phyloP scores from a whole-genome alignment of 1,140 invertebrate genomes.

The Ips nitidus region DNA sequence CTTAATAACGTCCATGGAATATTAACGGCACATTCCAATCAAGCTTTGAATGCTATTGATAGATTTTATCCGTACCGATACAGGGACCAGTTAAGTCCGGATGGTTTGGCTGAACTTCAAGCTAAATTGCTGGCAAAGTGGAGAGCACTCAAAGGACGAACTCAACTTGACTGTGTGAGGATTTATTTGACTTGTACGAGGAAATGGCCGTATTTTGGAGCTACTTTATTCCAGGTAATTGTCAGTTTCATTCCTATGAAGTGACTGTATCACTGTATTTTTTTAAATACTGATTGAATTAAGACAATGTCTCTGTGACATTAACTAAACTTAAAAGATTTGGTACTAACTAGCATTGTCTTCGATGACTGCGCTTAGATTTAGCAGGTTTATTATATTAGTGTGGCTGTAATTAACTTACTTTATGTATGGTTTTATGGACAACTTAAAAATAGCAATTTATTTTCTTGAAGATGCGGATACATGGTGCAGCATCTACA shows the following conservation, averaged over 20 bases:
- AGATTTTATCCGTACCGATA: conserved; percentile 90
- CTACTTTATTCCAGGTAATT: conserved; percentile 86
- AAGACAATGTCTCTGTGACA: not conserved
- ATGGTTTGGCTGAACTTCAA: conserved; percentile 79
- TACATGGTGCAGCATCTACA: too few relatives aligned
- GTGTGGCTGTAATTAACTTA: too few relatives aligned
- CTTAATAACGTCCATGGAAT: conserved; percentile 53
- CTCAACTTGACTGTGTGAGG: conserved; percentile 84
- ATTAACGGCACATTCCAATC: conserved; percentile 56
- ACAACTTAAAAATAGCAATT: too few relatives aligned
- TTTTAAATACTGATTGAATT: conserved; percentile 39
- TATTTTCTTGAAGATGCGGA: too few relatives aligned
- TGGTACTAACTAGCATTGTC: not conserved
- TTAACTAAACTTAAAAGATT: not conserved
- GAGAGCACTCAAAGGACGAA: conserved; percentile 83
- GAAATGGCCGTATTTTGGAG: conserved; percentile 96
- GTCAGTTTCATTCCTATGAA: not conserved
- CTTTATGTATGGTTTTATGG: too few relatives aligned
- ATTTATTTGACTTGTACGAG: conserved; percentile 93
- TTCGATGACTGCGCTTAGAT: not conserved
- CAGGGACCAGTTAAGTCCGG: conserved; percentile 73
- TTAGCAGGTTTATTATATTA: too few relatives aligned
- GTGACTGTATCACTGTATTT: too few relatives aligned
- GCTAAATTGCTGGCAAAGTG: conserved; percentile 85
- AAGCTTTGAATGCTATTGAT: conserved; percentile 74